Conservation (phyloP, 2,797 vertebrate genomes). For the Pterois miles region DNA sequence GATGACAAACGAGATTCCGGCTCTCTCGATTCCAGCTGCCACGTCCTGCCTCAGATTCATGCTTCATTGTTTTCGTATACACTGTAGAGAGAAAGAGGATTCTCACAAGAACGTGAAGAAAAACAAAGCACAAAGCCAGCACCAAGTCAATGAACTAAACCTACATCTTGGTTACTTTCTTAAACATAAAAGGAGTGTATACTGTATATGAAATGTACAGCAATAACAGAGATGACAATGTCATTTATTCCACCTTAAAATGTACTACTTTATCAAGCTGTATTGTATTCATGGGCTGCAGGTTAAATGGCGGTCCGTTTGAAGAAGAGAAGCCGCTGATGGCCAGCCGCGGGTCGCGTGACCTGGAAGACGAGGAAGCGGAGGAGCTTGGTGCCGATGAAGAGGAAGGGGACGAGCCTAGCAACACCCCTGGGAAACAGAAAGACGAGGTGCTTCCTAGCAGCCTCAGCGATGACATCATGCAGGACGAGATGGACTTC, state of each 20-base stretch:
- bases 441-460: conserved; percentile 80
- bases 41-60: conserved; percentile 34
- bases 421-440: conserved; percentile 82
- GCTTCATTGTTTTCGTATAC: conserved; percentile 40
- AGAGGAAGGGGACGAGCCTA: conserved; percentile 87
- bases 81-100: conserved; percentile 1
- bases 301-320: conserved; percentile 91
- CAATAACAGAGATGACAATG: neutral
- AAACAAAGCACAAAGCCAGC: conserved; percentile 5
- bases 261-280: neutral
- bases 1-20: conserved; percentile 82
- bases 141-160: neutral
- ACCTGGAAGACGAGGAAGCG: conserved; percentile 92
- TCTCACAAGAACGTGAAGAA: conserved; percentile 25
- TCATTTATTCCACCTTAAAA: neutral
- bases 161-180: neutral
- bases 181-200: neutral
- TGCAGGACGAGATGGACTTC: conserved; percentile 87
- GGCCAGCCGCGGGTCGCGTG: conserved; percentile 85
- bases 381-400: conserved; percentile 93
- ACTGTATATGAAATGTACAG: neutral
- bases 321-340: conserved; percentile 91
- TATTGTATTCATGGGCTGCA: conserved; percentile 61
- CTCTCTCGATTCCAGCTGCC: conserved; percentile 68
- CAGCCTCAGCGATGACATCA: conserved; percentile 84